Evolutionary conservation across 2,888 invertebrate species (phyloP), one percentile per base, ranked within the genome.

Genomic region (Suillia variegata): DNA sequence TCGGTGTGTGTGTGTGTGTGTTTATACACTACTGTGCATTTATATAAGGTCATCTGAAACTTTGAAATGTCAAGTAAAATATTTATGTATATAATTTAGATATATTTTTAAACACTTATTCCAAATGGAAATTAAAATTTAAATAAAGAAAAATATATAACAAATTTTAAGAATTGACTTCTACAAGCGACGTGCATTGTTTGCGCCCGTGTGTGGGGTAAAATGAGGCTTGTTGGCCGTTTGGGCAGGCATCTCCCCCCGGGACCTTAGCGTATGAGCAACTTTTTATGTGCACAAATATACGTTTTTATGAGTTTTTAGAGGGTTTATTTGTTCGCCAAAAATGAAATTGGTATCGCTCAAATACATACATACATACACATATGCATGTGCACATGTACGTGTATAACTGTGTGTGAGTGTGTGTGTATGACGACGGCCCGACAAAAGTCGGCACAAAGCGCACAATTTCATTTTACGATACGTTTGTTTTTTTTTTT

Each of bases 271-370:
- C 54, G 54, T 58, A 26, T 54, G 49, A 58, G 54, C 49, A 34
- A 58, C 54, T 49, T 54, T 54, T 58, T 54, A 58, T 58, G 53
- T 20, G 42, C 26, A 17, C n/a, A n/a, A n/a, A n/a, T n/a, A n/a
- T n/a, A 18, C 45, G n/a, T 5, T 20, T 51, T 38, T 51, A 12
- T 24, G 8, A 24, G 18, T 20, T 22, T 51, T 20, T 49, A n/a
- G 12, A 2, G 13, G 24, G n/a, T 34, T 26, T 57, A 45, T 52
- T 51, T 31, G 42, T 26, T 42, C 1, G 52, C 20, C 52, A 12
- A 47, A 47, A 56, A 50, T 51, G 50, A 50, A 50, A 49, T 50
- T 51, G 50, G 24, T 26, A n/a, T n/a, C n/a, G n/a, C n/a, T n/a
- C 31, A 47, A 47, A 33, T 55, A n/a, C 24, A 22, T 17, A 42